Evolutionary conservation across 2,888 invertebrate genomes (phyloP).

Genomic region (Ceramica pisi): DNA sequence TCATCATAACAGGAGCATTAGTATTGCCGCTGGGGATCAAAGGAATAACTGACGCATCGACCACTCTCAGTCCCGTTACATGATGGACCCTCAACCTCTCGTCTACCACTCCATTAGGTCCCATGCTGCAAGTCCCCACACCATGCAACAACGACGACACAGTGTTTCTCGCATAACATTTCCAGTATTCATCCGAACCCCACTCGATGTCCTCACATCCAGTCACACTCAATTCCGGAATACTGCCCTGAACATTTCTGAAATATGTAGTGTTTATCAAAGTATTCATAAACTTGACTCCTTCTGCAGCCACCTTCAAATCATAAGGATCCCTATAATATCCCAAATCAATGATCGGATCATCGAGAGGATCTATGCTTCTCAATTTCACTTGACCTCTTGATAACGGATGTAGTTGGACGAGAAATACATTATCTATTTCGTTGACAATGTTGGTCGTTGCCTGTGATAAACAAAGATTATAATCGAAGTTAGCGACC

Average conservation of each 20-base stretch:
- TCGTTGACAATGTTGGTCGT: constrained; percentile 75
- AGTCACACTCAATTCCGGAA: constrained; percentile 80
- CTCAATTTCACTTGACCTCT: constrained; percentile 79
- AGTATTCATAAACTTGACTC: constrained; percentile 75
- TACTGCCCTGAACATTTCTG: constrained; percentile 70
- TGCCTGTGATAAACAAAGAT: constrained; percentile 74
- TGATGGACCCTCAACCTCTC: constrained; percentile 79
- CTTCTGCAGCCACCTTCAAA: constrained; percentile 71
- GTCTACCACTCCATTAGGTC: constrained; percentile 80
- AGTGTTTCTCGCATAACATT: constrained; percentile 90
- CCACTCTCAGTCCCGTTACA: constrained; percentile 77
- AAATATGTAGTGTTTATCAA: constrained; percentile 78
- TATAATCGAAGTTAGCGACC: constrained; percentile 70
- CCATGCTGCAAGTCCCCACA: constrained; percentile 87
- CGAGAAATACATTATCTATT: constrained; percentile 71
- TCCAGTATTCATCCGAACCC: constrained; percentile 92
- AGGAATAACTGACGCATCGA: constrained; percentile 85
- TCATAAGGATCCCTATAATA: constrained; percentile 78
- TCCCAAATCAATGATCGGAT: constrained; percentile 81
- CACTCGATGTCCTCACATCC: constrained; percentile 88
- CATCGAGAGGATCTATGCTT: constrained; percentile 77
- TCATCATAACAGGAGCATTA: constrained; percentile 85
- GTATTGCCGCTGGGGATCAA: constrained; percentile 83
- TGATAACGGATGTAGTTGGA: constrained; percentile 80
- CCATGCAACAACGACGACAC: constrained; percentile 92